Evolutionary conservation across 1,140 invertebrate species (phyloP).

Genomic region (Lepidurus packardi): DNA sequence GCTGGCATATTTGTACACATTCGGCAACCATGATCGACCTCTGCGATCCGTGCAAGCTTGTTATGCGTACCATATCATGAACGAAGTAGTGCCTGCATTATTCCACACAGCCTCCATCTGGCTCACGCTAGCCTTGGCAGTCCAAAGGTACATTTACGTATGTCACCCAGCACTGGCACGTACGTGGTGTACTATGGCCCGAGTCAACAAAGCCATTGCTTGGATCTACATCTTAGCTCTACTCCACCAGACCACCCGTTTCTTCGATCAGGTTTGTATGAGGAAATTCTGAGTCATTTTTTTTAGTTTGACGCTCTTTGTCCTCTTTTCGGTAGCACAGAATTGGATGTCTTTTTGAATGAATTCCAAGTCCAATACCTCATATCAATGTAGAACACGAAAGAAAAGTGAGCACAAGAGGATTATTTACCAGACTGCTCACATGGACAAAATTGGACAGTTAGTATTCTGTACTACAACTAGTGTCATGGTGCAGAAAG

Average conservation of each 20-base stretch:
- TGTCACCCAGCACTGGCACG: conserved; percentile 78
- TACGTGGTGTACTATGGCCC: conserved; percentile 76
- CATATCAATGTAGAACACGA: not conserved
- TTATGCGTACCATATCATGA: conserved; percentile 70
- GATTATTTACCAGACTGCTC: too few relatives aligned
- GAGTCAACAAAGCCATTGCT: conserved; percentile 67
- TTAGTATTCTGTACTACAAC: too few relatives aligned
- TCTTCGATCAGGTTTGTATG: conserved; percentile 60
- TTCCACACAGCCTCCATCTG: conserved; percentile 90
- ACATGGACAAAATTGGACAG: too few relatives aligned
- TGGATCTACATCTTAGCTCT: conserved; percentile 67
- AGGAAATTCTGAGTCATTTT: not conserved
- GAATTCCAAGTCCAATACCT: not conserved
- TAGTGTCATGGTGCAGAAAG: too few relatives aligned
- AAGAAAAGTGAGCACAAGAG: not conserved
- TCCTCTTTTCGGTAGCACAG: not conserved
- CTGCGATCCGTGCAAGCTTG: conserved; percentile 65
- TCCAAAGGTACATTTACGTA: conserved; percentile 86
- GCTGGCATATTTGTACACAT: conserved; percentile 70
- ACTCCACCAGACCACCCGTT: conserved; percentile 69
- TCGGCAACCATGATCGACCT: conserved; percentile 73
- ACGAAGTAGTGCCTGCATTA: conserved; percentile 69
- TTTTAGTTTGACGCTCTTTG: not conserved
- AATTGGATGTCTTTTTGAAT: not conserved
- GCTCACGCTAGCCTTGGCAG: conserved; percentile 77